These are phyloP conservation scores for Drosophila anomelani DNA, from an alignment of 2,888 invertebrate species.

Conservation along the genomic window DNA sequence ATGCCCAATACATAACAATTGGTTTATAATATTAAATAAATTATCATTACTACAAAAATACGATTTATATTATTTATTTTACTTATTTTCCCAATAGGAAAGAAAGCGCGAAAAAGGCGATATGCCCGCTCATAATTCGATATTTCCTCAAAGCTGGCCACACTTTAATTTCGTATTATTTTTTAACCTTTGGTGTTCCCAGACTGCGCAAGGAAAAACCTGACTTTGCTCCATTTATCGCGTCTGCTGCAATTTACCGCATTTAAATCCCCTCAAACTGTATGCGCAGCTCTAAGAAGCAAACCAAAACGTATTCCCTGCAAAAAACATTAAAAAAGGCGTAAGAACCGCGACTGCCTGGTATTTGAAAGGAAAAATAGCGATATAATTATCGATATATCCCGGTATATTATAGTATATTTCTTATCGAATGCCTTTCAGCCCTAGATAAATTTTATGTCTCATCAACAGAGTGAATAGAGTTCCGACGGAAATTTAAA, in stretches of 20 bases:
- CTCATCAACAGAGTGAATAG: slow-evolving; percentile 57
- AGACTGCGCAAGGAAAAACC: neutral
- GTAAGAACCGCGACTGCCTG: too few species aligned
- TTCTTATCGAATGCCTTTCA: neutral
- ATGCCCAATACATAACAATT: neutral
- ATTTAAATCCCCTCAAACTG: too few species aligned
- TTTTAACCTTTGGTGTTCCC: neutral
- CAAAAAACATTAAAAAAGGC: neutral
- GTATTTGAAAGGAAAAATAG: neutral
- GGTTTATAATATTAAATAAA: slow-evolving; percentile 9
- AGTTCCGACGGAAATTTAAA: slow-evolving; percentile 64
- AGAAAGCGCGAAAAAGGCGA: neutral
- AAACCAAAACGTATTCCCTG: neutral
- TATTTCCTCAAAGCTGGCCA: neutral
- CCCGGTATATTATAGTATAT: slow-evolving; percentile 1
- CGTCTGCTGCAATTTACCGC: accelerated
- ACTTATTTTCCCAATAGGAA: neutral
- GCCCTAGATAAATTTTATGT: slow-evolving; percentile 36
- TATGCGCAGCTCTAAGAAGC: neutral
- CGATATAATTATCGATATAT: neutral
- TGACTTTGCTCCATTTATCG: neutral
- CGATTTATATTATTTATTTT: neutral
- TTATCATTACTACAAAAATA: neutral
- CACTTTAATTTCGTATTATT: neutral
- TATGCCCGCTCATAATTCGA: neutral